Conservation (phyloP, 2,797 vertebrate genomes). For the Miichthys miiuy region DNA sequence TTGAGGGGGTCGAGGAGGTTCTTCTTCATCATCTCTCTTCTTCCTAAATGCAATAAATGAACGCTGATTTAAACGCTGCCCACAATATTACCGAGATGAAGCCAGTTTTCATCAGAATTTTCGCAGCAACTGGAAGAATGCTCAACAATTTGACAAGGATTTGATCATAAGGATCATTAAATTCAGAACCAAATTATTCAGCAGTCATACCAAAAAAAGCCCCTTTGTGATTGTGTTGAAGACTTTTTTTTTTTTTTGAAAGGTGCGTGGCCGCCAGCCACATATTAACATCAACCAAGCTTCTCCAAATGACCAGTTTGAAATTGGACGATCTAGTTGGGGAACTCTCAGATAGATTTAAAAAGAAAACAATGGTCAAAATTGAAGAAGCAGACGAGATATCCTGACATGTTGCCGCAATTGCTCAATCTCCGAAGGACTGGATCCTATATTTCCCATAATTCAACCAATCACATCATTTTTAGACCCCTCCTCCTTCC, state of each 20-base stretch:
- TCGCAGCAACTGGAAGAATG: neutral
- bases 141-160: neutral
- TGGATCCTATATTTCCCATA: neutral
- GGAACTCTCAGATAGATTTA: no score
- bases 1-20: neutral
- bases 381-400: neutral
- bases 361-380: neutral
- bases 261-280: neutral
- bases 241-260: neutral
- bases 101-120: neutral
- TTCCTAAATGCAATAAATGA: neutral
- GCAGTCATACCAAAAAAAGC: neutral
- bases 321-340: no score
- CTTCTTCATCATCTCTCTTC: neutral
- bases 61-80: neutral
- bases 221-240: neutral
- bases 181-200: neutral
- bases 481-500: neutral
- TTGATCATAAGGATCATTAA: neutral
- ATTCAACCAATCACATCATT: neutral
- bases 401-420: neutral
- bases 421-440: neutral
- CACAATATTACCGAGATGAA: neutral
- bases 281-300: neutral
- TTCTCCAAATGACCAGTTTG: neutral